Base-by-base conservation (phyloP, 1,140 invertebrate genomes). In the Carcinoscorpius rotundicauda region DNA sequence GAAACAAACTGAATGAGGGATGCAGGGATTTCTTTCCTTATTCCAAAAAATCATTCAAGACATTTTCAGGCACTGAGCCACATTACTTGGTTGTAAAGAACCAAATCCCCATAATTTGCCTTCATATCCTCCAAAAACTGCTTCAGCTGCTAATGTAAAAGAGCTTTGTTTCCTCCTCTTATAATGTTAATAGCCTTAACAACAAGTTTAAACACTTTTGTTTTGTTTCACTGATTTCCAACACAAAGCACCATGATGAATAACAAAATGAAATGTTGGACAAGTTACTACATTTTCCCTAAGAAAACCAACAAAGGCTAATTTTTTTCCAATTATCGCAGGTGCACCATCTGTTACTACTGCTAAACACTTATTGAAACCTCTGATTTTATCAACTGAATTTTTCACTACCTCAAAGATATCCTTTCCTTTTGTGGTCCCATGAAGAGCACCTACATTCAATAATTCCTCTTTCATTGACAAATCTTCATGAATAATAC, bases 31-130 rank as follows among this genome's bases (percentile, higher is more conserved):
- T 66, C 29, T 53, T 66, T 60, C 10, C 60, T 62, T 56, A 66
- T 61, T 53, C 49, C 64, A 66, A 66, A 66, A 50, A 66, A 66
- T 49, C 52, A 52, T 55, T 66, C 52, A 50, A 61, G 60, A 62
- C 60, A 66, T 10, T 66, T 66, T 57, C 59, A 60, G 6, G 49
- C 64, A 66, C 58, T 66, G 51, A 66, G 29, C 58, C 64, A 66
- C 49, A 49, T 60, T 51, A 66, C 64, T 49, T 62, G 52, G 51
- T 60, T 62, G 53, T 62, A 62, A 55, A 66, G 51, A 51, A 55
- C 60, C 49, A 61, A 58, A 51, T 61, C 60, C 51, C 60, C 64
- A 66, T 66, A 66, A 29, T 60, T 59, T 6, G 60, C 9, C 49
- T 66, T 52, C 59, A 29, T 29, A 29, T 29, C 29, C 29, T 29